These are phyloP conservation scores for Neosilurus mollespiculum DNA, from an alignment of 2,797 vertebrate genomes.

Conservation along the genomic window DNA sequence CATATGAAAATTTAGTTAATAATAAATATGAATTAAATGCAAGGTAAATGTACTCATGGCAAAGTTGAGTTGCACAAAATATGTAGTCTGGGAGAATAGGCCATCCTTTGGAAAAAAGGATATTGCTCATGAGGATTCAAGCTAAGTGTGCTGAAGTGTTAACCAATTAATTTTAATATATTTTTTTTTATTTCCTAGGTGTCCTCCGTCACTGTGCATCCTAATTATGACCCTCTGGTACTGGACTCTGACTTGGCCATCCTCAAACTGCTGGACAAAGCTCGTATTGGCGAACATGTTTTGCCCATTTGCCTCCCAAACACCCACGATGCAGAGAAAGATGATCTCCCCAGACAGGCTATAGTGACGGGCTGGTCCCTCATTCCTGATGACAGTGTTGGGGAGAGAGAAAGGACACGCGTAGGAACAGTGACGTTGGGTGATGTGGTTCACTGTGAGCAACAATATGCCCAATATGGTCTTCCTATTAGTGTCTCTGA, in stretches of 20 bases:
- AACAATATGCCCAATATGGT: conserved; percentile 86
- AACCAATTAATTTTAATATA: not conserved
- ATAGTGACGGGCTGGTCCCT: conserved; percentile 91
- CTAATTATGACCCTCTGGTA: conserved; percentile 90
- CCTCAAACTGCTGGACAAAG: conserved; percentile 92
- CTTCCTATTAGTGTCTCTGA: conserved; percentile 90
- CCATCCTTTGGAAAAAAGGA: too few species aligned
- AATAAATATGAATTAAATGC: not conserved
- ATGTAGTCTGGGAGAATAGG: not conserved
- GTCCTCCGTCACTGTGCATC: conserved; percentile 84
- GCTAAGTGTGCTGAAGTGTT: not conserved
- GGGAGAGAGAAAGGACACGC: conserved; percentile 75
- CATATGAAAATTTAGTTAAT: too few species aligned
- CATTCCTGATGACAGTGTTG: conserved; percentile 70
- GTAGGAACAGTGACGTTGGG: conserved; percentile 83
- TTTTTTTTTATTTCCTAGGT: conserved; percentile 71
- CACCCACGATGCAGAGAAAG: conserved; percentile 65
- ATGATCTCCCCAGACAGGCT: conserved; percentile 55
- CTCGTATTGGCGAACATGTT: conserved; percentile 83
- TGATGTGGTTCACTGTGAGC: conserved; percentile 89
- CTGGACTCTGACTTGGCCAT: conserved; percentile 91
- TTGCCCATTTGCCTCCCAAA: conserved; percentile 87
- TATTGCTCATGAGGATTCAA: not conserved
- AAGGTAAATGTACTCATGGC: not conserved
- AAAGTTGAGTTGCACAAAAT: not conserved